phyloP scores from a whole-genome alignment of 2,113 vertebrate genomes.

The Marmota monax region DNA sequence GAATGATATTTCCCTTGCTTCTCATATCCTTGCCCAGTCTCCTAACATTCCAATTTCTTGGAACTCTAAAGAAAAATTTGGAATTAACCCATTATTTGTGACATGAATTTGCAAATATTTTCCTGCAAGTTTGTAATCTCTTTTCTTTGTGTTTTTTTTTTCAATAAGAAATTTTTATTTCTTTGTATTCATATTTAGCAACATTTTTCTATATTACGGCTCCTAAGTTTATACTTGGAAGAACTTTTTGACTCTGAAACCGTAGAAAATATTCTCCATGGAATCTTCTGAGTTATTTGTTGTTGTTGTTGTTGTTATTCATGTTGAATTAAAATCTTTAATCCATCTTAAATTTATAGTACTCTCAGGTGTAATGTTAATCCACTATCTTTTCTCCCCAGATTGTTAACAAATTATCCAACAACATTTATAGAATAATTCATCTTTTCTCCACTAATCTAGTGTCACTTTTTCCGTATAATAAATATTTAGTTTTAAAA shows the following conservation, averaged over 20 bases:
- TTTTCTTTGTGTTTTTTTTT: not conserved
- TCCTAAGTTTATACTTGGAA: not conserved
- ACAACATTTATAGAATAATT: not conserved
- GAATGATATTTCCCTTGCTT: not conserved
- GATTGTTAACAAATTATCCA: not conserved
- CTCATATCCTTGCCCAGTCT: not conserved
- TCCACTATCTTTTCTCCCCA: not conserved
- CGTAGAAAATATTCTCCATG: not conserved
- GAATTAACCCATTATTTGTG: not conserved
- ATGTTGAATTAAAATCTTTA: conserved; percentile 20
- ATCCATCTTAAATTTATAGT: conserved; percentile 8
- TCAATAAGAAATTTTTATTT: not conserved
- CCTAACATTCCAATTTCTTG: not conserved
- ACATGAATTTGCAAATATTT: not conserved
- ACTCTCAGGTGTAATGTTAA: not conserved
- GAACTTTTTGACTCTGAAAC: not conserved
- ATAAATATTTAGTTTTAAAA: not conserved
- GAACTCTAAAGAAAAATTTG: not conserved
- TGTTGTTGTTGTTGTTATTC: not conserved
- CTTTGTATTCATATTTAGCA: not conserved
- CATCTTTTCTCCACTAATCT: not conserved
- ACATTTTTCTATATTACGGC: not conserved
- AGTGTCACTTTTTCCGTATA: not conserved
- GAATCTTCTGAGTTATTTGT: not conserved
- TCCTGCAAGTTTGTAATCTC: not conserved